Base-by-base conservation (phyloP, 2,888 invertebrate species). In the Hecatera dysodea region DNA sequence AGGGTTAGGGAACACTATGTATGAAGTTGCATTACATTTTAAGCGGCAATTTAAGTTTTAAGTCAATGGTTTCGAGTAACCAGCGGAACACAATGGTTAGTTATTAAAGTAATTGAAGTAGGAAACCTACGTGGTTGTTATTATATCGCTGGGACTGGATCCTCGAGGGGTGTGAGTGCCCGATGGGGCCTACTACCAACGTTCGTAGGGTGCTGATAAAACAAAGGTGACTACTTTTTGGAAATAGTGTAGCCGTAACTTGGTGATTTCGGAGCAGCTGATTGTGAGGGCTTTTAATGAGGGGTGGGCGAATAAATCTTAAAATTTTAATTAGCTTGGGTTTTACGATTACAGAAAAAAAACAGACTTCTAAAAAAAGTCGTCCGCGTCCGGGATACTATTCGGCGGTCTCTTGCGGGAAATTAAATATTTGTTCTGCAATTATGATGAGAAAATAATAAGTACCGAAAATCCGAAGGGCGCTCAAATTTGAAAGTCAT, bases 31-130 rank as follows among this genome's bases (percentile, higher is more conserved):
- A 76, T n/a, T 64, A 68, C 72, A 75, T 77, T 81, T 69, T 36
- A 59, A 72, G 76, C 67, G 75, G 75, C 78, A 80, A 85, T 82
- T 80, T 75, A 59, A 75, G 70, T 72, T 75, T 60, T 61, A 78
- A 84, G 84, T 84, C 83, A 85, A 85, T 78, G 85, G 85, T 75
- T 73, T 83, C 80, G 61, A 75, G 83, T 78, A 81, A 78, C 81
- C 75, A 80, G 65, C 27, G 75, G 64, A 62, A 67, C 70, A 84
- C 84, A 90, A 90, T 90, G 87, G 90, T 84, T 88, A 89, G 90
- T 92, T 90, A 92, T 91, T 92, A 90, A 86, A 87, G 88, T 92
- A 92, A 93, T 93, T 92, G 91, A 90, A 91, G 91, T 89, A 89
- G 90, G 87, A 88, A 87, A 84, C 83, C 85, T 86, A 86, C 86